phyloP scores from a whole-genome alignment of 2,113 vertebrate genomes.

The Chaetops frenatus region DNA sequence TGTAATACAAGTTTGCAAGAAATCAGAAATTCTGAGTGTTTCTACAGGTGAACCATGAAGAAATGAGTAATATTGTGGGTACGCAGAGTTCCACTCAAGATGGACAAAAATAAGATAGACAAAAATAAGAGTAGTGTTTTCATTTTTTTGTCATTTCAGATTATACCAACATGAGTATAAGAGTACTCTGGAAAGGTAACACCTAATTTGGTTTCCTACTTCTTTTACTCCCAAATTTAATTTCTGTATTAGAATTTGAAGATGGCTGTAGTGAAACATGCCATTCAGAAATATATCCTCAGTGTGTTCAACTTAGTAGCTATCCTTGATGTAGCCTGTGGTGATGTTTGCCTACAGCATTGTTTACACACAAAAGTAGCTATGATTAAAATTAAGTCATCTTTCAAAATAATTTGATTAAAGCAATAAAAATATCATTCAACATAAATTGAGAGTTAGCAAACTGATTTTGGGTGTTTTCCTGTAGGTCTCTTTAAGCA shows the following conservation, averaged over 20 bases:
- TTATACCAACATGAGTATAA: neutral
- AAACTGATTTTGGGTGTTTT: neutral
- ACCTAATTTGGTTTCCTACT: neutral
- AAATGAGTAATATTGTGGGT: neutral
- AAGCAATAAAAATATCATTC: neutral
- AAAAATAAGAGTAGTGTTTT: neutral
- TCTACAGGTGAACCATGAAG: neutral
- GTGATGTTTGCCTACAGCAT: neutral
- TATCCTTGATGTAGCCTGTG: neutral
- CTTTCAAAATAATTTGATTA: neutral
- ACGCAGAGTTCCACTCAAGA: neutral
- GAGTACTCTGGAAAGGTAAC: neutral
- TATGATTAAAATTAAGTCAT: neutral
- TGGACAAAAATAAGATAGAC: neutral
- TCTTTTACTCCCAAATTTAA: neutral
- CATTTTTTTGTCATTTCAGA: neutral
- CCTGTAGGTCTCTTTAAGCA: neutral
- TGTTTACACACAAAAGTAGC: neutral
- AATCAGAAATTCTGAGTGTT: neutral
- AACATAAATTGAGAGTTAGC: neutral
- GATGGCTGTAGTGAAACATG: neutral
- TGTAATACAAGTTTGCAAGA: neutral
- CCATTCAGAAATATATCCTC: neutral
- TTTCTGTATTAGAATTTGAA: neutral
- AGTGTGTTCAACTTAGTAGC: neutral